Conservation (phyloP, 2,797 vertebrate species). For the Prionace glauca region DNA sequence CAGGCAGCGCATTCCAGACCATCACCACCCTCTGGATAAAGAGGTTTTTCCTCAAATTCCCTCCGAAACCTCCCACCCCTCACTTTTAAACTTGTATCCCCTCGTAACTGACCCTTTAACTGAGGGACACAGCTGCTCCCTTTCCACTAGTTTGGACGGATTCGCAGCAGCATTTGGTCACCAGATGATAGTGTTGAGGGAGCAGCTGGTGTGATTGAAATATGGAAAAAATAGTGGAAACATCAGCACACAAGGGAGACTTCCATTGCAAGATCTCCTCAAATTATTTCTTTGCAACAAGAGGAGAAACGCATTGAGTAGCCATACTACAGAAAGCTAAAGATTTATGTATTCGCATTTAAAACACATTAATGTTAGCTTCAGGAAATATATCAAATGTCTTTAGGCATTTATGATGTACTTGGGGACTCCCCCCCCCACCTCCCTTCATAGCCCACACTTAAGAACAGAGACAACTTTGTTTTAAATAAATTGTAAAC, state of each 20-base stretch:
- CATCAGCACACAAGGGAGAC: not conserved
- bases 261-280: not conserved
- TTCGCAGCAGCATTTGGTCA: slow-evolving; percentile 8
- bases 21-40: too few species aligned
- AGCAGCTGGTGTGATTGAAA: slow-evolving; percentile 23
- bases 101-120: too few species aligned
- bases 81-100: too few species aligned
- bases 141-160: not conserved
- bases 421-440: not conserved
- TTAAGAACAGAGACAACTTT: too few species aligned
- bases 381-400: slow-evolving; percentile 11
- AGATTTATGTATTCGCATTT: not conserved
- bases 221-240: not conserved
- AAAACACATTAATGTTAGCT: not conserved
- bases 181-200: not conserved
- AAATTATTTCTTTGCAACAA: not conserved
- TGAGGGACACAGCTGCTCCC: too few species aligned
- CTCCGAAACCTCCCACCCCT: too few species aligned
- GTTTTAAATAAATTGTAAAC: not conserved
- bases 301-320: not conserved
- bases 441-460: too few species aligned
- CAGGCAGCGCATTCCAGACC: too few species aligned
- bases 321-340: too few species aligned
- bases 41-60: too few species aligned
- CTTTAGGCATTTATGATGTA: not conserved